Percentiles rank a stretch among this genome's conserved stretches.
phyloP scores from a whole-genome alignment of 2,888 invertebrate genomes.

The Trypoxylon attenuatum region DNA sequence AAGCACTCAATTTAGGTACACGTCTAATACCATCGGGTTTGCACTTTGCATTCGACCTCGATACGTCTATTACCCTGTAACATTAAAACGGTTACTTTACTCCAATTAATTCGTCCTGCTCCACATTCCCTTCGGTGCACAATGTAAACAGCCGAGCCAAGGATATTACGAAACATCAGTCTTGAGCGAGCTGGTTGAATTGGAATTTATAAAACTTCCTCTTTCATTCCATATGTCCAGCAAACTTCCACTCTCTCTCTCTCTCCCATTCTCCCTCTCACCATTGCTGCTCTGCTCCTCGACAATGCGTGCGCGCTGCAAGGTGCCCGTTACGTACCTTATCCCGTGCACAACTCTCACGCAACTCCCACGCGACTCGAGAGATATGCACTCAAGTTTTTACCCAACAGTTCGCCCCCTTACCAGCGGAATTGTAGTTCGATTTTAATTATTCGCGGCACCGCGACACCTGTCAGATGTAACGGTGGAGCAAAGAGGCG shows the following conservation, averaged over 20 bases:
- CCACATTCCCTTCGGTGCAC: conserved; percentile 23
- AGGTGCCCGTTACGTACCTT: conserved; percentile 30
- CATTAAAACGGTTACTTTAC: conserved; percentile 11
- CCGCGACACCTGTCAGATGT: conserved; percentile 66
- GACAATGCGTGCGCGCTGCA: conserved; percentile 31
- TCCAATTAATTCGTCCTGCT: conserved; percentile 27
- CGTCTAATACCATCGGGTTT: too few relatives aligned
- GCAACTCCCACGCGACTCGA: conserved; percentile 55
- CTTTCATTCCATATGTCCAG: background rate
- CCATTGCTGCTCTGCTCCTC: background rate
- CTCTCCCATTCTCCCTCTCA: background rate
- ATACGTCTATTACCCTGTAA: background rate
- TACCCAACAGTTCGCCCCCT: conserved; percentile 26
- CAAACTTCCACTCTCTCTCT: background rate
- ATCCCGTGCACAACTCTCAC: conserved; percentile 56
- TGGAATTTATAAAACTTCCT: conserved; percentile 8
- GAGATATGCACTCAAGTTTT: conserved; percentile 5
- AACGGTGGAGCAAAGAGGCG: conserved; percentile 13
- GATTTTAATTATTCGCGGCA: conserved; percentile 62
- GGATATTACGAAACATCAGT: conserved; percentile 27
- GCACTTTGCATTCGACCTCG: background rate
- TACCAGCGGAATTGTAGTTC: conserved; percentile 46
- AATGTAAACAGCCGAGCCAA: conserved; percentile 17
- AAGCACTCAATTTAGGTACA: too few relatives aligned
- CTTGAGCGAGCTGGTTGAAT: conserved; percentile 19